Base-by-base conservation (phyloP, 1,140 invertebrate genomes). In the Notospermus geniculatus region DNA sequence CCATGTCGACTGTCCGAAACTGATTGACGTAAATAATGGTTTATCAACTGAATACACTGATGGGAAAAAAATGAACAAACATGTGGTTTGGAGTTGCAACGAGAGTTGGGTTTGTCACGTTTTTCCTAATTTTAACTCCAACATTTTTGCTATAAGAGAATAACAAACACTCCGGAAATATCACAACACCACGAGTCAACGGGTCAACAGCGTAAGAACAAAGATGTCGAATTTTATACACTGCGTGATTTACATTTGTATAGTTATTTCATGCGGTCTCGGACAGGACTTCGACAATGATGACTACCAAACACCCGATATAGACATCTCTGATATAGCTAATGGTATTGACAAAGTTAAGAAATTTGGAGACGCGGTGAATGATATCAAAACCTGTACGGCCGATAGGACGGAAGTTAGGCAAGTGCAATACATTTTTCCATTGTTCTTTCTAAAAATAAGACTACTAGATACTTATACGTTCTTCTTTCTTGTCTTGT, bases 1-100 rank as follows among this genome's bases (percentile, higher is more conserved):
- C 46, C 46, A 50, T 50, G 46, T 50, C n/a, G 4, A n/a, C 46
- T 50, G 46, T 50, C 46, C 46, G 46, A 50, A 43, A 13, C 11
- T 19, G 39, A 43, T 13, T 43, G 39, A 43, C 11, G 39, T 43
- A 43, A 43, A 13, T 11, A 19, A 11, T 43, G 39, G 39, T 13
- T 19, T 43, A 13, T 11, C 19, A 13, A 13, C 19, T 19, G 19
- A 43, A 13, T 43, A 11, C 39, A 11, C 11, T 43, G 19, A 43
- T 43, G 39, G 11, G 39, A 13, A 43, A 43, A 43, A 43, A 43
- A 43, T 43, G 39, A 19, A 43, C 39, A 43, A 43, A 43, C 11
- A 43, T 43, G 11, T 43, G 19, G 11, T 43, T 43, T 19, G 11
- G 39, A 13, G 11, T 11, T 43, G 11, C 11, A 19, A 19, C 19